phyloP scores from a whole-genome alignment of 2,113 vertebrate species.

The Oncorhynchus kisutch region DNA sequence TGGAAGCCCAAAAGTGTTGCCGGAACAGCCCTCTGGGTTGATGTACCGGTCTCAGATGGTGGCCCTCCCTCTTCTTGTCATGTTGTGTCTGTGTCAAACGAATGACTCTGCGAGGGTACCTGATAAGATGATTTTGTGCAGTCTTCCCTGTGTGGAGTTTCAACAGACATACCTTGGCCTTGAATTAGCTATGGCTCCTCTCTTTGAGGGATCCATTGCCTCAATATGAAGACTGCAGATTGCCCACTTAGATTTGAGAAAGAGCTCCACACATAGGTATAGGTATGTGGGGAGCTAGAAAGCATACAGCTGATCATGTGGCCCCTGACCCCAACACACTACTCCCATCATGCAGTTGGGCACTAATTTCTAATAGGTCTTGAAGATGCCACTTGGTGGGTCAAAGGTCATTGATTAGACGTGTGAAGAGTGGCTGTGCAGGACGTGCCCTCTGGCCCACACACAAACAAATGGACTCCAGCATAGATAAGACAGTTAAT shows the following conservation, averaged over 20 bases:
- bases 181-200: slow-evolving; percentile 1
- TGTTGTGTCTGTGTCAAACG: slow-evolving; percentile 25
- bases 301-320: neutral
- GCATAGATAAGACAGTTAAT: neutral
- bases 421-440: slow-evolving; percentile 18
- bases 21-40: slow-evolving; percentile 38
- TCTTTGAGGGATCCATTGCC: neutral
- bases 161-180: slow-evolving; percentile 4
- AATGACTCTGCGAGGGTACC: slow-evolving; percentile 19
- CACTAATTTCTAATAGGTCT: slow-evolving; percentile 3
- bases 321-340: slow-evolving; percentile 12
- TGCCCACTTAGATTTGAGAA: too few species aligned
- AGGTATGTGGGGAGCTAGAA: neutral
- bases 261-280: too few species aligned
- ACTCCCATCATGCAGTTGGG: slow-evolving; percentile 24
- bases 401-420: slow-evolving; percentile 43
- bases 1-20: slow-evolving; percentile 42
- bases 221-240: neutral
- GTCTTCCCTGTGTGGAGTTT: neutral
- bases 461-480: neutral
- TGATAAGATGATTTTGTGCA: slow-evolving; percentile 33
- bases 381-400: slow-evolving; percentile 24
- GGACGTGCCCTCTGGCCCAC: neutral
- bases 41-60: slow-evolving; percentile 35
- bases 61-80: slow-evolving; percentile 38